These are phyloP conservation scores for Istiophorus platypterus DNA, from an alignment of 2,113 vertebrate species.

Conservation along the genomic window DNA sequence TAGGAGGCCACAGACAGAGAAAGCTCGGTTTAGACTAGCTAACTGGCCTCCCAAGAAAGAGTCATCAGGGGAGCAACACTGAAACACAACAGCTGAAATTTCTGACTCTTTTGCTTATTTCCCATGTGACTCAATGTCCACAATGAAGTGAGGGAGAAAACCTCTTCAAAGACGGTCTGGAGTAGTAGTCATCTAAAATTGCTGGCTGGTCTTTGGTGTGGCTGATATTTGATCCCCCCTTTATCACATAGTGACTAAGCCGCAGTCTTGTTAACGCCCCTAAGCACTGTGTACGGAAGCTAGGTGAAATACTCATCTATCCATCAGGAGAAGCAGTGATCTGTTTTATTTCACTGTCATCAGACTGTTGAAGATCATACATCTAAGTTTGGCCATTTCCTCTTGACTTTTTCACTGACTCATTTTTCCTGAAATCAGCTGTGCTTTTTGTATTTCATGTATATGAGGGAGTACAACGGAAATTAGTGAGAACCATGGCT, in stretches of 20 bases:
- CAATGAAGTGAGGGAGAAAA: background rate
- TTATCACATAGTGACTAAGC: background rate
- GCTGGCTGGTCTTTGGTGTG: background rate
- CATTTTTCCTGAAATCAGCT: too few relatives aligned
- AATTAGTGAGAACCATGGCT: too few relatives aligned
- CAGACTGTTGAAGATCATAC: too few relatives aligned
- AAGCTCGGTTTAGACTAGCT: background rate
- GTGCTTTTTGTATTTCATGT: too few relatives aligned
- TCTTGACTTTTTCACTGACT: too few relatives aligned
- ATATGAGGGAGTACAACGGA: too few relatives aligned
- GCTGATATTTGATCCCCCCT: background rate
- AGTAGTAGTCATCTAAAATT: background rate
- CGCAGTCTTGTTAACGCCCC: too few relatives aligned
- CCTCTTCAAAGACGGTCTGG: background rate
- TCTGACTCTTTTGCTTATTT: background rate
- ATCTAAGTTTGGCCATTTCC: too few relatives aligned
- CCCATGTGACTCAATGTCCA: background rate
- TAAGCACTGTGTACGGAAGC: too few relatives aligned
- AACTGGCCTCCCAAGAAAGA: background rate
- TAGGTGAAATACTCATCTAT: too few relatives aligned
- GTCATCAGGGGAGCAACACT: background rate
- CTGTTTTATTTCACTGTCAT: too few relatives aligned
- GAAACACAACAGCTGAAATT: conserved; percentile 18
- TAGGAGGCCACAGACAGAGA: conserved; percentile 23
- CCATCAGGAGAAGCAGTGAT: too few relatives aligned